These are phyloP conservation scores for Didymodactylos carnosus DNA, from an alignment of 2,888 invertebrate species.

Conservation along the genomic window DNA sequence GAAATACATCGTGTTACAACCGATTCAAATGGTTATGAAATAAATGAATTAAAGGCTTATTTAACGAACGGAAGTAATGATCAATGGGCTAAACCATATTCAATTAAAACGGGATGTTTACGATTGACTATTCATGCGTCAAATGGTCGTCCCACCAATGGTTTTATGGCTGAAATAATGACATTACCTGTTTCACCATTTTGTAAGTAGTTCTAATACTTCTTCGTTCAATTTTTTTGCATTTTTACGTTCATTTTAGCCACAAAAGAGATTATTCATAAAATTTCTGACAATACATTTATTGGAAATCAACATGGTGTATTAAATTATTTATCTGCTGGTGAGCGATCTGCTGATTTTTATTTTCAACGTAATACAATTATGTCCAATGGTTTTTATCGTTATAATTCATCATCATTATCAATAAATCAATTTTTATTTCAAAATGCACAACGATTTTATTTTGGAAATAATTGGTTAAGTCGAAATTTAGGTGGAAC, in stretches of 20 bases:
- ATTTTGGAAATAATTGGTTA: slow-evolving; percentile 12
- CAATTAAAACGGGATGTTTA: slow-evolving; percentile 29
- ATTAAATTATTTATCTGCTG: slow-evolving; percentile 65
- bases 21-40: neutral
- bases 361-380: slow-evolving; percentile 19
- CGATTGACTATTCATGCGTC: slow-evolving; percentile 78
- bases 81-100: neutral
- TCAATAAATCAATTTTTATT: neutral
- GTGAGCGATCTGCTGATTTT: slow-evolving; percentile 69
- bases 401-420: neutral
- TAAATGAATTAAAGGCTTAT: neutral
- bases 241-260: neutral
- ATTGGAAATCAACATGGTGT: slow-evolving; percentile 65
- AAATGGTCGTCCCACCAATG: slow-evolving; percentile 68
- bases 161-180: slow-evolving; percentile 88
- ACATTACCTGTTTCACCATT: slow-evolving; percentile 49
- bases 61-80: neutral
- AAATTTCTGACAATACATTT: slow-evolving; percentile 61
- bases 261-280: neutral
- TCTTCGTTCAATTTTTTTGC: neutral
- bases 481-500: slow-evolving; percentile 3
- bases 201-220: slow-evolving; percentile 23
- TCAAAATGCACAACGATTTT: slow-evolving; percentile 10
- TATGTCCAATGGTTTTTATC: neutral
- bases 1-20: slow-evolving; percentile 76